These are phyloP conservation scores for Rhabdornis inornatus DNA, from an alignment of 2,113 vertebrate genomes.

Conservation along the genomic window DNA sequence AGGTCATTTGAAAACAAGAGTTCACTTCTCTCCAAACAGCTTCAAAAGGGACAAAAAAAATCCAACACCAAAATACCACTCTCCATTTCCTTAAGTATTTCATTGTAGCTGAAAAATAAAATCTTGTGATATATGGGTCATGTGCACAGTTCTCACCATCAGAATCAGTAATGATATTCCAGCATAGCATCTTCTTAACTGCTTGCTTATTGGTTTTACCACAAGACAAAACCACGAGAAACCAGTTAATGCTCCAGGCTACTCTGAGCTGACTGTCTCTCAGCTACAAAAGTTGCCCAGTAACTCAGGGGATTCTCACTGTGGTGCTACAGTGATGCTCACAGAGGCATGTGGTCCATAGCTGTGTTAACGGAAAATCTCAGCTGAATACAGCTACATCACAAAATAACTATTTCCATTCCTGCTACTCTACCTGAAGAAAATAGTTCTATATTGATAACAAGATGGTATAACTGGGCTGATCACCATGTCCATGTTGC, in stretches of 20 bases:
- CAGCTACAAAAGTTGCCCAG: not conserved
- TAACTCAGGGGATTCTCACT: not conserved
- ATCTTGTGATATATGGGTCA: not conserved
- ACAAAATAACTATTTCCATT: not conserved
- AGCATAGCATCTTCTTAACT: not conserved
- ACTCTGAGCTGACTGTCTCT: not conserved
- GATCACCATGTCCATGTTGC: rapidly evolving
- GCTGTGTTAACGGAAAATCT: not conserved
- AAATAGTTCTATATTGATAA: not conserved
- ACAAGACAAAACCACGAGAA: not conserved
- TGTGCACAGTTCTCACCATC: not conserved
- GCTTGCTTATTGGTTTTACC: not conserved
- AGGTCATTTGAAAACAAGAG: not conserved
- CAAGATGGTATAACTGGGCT: not conserved
- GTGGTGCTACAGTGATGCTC: not conserved
- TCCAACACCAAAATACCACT: not conserved
- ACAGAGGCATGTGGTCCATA: not conserved
- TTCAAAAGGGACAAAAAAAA: not conserved
- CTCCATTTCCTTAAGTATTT: not conserved
- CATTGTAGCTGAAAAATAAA: not conserved
- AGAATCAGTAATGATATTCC: not conserved
- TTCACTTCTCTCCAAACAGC: not conserved
- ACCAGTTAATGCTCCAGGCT: not conserved
- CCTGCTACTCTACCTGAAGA: not conserved
- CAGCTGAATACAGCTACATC: not conserved